These are phyloP conservation scores for Scelioninae gen. 1 DNA, from an alignment of 2,888 invertebrate genomes.

Conservation along the genomic window DNA sequence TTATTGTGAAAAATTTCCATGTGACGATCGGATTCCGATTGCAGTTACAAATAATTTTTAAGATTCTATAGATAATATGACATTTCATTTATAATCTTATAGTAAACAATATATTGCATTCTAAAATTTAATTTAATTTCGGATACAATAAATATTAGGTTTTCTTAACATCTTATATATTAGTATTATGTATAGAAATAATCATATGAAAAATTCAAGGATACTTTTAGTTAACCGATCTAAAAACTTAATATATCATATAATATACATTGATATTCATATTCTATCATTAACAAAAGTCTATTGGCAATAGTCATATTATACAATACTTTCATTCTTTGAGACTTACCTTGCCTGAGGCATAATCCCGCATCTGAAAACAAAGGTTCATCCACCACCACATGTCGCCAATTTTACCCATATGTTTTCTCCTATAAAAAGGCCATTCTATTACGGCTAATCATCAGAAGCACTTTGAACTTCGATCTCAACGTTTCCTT, in stretches of 20 bases:
- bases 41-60: too few relatives aligned
- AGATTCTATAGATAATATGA: too few relatives aligned
- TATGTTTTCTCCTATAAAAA: slow-evolving; percentile 41
- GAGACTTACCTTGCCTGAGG: slow-evolving; percentile 75
- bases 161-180: too few relatives aligned
- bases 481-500: slow-evolving; percentile 8
- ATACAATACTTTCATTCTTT: slow-evolving; percentile 33
- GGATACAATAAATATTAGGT: too few relatives aligned
- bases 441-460: slow-evolving; percentile 26
- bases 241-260: neutral
- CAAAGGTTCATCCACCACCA: slow-evolving; percentile 38
- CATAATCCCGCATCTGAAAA: slow-evolving; percentile 13
- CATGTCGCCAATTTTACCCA: neutral
- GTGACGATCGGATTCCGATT: too few relatives aligned
- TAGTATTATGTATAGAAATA: too few relatives aligned
- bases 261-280: slow-evolving; percentile 25
- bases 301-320: slow-evolving; percentile 30
- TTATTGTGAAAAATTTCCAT: too few relatives aligned
- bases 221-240: too few relatives aligned
- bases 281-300: slow-evolving; percentile 21
- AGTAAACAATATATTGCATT: too few relatives aligned
- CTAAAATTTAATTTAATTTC: too few relatives aligned
- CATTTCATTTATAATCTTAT: too few relatives aligned
- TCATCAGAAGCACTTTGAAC: slow-evolving; percentile 41
- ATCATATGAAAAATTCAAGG: too few relatives aligned